Percentiles rank a stretch among this genome's conserved stretches.
Evolutionary conservation across 2,888 invertebrate genomes (phyloP).

Genomic region (Eupeodes latifasciatus): DNA sequence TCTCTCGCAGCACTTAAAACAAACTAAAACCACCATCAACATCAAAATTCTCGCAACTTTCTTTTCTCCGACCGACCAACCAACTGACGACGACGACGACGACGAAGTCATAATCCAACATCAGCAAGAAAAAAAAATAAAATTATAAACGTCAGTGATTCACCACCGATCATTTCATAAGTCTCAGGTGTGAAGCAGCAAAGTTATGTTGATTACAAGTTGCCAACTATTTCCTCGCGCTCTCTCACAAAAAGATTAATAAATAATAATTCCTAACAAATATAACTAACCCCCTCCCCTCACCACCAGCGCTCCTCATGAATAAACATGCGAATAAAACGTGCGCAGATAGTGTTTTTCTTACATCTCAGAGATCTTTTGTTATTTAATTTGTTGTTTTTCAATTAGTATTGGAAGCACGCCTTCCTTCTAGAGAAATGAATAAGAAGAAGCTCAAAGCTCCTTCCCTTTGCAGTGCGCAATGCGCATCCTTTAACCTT

Average conservation of each 20-base stretch:
- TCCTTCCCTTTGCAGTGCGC: neutral
- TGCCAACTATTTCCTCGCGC: slow-evolving; percentile 31
- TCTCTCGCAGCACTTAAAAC: neutral
- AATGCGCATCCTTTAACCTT: slow-evolving; percentile 70
- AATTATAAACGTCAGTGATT: slow-evolving; percentile 13
- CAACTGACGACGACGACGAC: too few species aligned
- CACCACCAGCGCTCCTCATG: neutral
- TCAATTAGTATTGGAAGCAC: slow-evolving; percentile 71
- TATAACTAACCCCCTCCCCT: slow-evolving; percentile 53
- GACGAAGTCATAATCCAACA: neutral
- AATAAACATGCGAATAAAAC: slow-evolving; percentile 17
- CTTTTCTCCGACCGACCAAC: neutral
- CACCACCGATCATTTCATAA: slow-evolving; percentile 51
- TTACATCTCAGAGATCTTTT: slow-evolving; percentile 16
- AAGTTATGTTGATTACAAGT: slow-evolving; percentile 66
- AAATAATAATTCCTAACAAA: slow-evolving; percentile 61
- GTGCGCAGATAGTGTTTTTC: slow-evolving; percentile 30
- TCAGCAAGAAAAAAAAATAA: neutral
- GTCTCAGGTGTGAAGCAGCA: slow-evolving; percentile 47
- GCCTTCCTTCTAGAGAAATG: slow-evolving; percentile 59
- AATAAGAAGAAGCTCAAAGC: neutral
- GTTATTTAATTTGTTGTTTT: slow-evolving; percentile 43
- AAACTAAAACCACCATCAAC: neutral
- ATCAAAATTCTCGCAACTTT: slow-evolving; percentile 37
- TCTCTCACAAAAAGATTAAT: slow-evolving; percentile 30